phyloP scores from a whole-genome alignment of 2,113 vertebrate species.

The Rhynchopsitta pachyrhyncha region DNA sequence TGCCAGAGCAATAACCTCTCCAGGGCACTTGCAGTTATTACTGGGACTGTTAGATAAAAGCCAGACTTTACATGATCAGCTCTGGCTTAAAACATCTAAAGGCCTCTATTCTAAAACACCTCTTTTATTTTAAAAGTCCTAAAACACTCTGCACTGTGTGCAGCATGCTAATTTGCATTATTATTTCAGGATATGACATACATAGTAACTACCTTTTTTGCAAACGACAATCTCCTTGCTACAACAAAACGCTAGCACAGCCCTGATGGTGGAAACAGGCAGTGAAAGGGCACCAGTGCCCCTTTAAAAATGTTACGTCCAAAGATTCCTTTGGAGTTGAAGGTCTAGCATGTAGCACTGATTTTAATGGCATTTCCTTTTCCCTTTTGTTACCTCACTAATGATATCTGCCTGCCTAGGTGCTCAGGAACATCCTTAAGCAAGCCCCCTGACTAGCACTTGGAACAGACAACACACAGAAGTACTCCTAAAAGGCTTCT shows the following conservation, averaged over 20 bases:
- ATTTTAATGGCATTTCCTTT: not conserved
- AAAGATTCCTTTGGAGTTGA: not conserved
- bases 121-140: not conserved
- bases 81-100: not conserved
- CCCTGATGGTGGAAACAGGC: not conserved
- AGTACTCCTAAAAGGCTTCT: not conserved
- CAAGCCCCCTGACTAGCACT: not conserved
- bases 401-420: not conserved
- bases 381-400: not conserved
- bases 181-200: accelerated
- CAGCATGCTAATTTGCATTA: not conserved
- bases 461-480: not conserved
- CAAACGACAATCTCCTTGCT: not conserved
- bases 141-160: accelerated
- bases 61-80: not conserved
- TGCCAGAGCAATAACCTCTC: not conserved
- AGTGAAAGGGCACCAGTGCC: not conserved
- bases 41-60: not conserved
- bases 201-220: not conserved
- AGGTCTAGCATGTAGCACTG: not conserved
- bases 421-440: not conserved
- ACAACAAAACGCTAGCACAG: not conserved
- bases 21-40: not conserved
- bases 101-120: not conserved
- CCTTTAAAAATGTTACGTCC: not conserved